These are phyloP conservation scores for Mesaphorura yosii DNA, from an alignment of 1,140 invertebrate species.

Conservation along the genomic window DNA sequence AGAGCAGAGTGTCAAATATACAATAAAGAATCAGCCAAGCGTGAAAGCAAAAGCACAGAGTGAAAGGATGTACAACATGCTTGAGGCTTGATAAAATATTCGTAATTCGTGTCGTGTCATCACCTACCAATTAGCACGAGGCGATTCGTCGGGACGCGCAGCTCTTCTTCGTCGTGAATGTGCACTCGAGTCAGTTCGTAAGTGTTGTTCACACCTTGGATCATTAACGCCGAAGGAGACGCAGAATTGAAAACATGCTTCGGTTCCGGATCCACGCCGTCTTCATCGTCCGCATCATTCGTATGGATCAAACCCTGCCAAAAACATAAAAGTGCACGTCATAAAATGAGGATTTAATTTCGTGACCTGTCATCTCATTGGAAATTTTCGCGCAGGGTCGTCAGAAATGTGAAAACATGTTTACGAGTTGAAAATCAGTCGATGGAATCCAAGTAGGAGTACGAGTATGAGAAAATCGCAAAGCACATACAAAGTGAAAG, in stretches of 20 bases:
- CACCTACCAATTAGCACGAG: constrained; percentile 23
- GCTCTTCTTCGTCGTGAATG: background rate
- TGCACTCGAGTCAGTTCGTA: constrained; percentile 29
- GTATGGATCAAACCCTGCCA: constrained; percentile 10
- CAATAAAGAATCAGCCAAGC: no score
- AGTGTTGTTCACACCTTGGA: constrained; percentile 33
- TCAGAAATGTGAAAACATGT: background rate
- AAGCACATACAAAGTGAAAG: no score
- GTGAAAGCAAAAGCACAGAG: no score
- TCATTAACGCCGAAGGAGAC: constrained; percentile 24
- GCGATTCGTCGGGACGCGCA: background rate
- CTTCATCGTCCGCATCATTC: background rate
- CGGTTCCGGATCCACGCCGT: background rate
- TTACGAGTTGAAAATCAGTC: no score
- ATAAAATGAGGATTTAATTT: background rate
- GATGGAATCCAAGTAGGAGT: no score
- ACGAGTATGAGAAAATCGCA: no score
- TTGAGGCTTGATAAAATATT: no score
- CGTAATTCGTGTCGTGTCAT: no score
- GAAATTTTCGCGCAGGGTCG: background rate
- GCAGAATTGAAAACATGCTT: no score
- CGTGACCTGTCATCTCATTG: background rate
- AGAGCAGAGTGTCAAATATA: no score
- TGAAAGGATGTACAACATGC: no score
- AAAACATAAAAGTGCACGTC: constrained; percentile 1